phyloP scores from a whole-genome alignment of 1,140 invertebrate species.

The Drosophila chauvacae region DNA sequence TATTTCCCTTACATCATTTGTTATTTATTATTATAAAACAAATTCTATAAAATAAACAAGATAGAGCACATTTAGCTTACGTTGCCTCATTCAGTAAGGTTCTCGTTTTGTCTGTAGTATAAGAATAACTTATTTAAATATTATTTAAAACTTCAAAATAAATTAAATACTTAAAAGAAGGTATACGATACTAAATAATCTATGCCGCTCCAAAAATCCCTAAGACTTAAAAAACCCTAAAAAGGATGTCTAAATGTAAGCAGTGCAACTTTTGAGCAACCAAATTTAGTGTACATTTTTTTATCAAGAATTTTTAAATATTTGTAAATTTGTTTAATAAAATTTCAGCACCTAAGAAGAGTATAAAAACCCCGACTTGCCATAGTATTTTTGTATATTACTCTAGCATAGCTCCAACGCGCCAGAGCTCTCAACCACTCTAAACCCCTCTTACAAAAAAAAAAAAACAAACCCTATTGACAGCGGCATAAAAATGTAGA shows the following conservation, averaged over 20 bases:
- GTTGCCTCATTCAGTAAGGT: background rate
- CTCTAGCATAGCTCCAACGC: background rate
- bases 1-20: background rate
- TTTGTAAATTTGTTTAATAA: background rate
- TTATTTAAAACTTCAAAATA: too few species aligned
- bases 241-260: background rate
- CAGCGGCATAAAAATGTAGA: conserved; percentile 61
- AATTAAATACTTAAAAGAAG: too few species aligned
- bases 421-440: background rate
- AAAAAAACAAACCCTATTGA: conserved; percentile 36
- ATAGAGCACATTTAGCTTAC: background rate
- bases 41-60: background rate
- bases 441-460: conserved; percentile 2
- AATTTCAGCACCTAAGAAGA: background rate
- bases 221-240: background rate
- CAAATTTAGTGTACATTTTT: background rate
- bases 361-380: background rate
- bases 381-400: too few species aligned
- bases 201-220: background rate
- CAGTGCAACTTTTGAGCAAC: background rate
- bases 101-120: too few species aligned
- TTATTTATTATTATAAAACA: background rate
- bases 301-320: background rate
- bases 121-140: too few species aligned
- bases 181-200: too few species aligned